A percentile compares a stretch with the other conserved stretches of the same genome.
Evolutionary conservation across 2,888 invertebrate genomes (phyloP).

Genomic region (Ectropis crepuscularia): DNA sequence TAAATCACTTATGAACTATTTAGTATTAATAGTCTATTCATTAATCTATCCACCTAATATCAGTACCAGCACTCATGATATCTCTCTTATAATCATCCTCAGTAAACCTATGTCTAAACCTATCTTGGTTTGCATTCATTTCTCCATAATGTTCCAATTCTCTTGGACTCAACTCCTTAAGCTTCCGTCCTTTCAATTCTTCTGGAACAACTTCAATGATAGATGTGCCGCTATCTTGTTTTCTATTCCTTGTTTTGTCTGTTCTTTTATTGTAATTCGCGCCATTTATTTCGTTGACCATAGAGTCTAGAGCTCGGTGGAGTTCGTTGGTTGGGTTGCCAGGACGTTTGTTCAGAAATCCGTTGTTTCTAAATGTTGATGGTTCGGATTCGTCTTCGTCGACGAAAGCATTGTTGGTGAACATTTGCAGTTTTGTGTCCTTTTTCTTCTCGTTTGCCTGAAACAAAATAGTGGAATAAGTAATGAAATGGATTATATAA

Average conservation of each 20-base stretch:
- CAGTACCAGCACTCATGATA: conserved; percentile 51
- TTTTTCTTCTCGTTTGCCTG: conserved; percentile 56
- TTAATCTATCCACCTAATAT: conserved; percentile 68
- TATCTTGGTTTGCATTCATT: conserved; percentile 66
- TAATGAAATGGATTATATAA: not conserved
- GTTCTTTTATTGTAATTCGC: conserved; percentile 41
- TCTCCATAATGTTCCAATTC: conserved; percentile 68
- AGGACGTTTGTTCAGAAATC: conserved; percentile 67
- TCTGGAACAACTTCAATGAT: conserved; percentile 52
- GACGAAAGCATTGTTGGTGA: conserved; percentile 62
- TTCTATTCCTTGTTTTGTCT: conserved; percentile 36
- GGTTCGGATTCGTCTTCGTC: conserved; percentile 43
- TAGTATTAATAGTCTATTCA: no score
- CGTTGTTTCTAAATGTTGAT: conserved; percentile 54
- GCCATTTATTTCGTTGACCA: conserved; percentile 65
- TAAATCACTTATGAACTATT: no score
- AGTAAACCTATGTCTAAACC: conserved; percentile 68
- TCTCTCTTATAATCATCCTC: conserved; percentile 69
- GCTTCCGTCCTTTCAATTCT: conserved; percentile 63
- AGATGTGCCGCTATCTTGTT: conserved; percentile 26
- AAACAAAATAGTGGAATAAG: conserved; percentile 24
- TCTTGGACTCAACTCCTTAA: conserved; percentile 63
- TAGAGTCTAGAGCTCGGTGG: conserved; percentile 67
- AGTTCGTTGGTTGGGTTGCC: conserved; percentile 67
- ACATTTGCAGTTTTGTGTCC: conserved; percentile 52